A percentile compares a stretch with the other conserved stretches of the same genome.
Evolutionary conservation across 2,113 vertebrate genomes (phyloP).

Genomic region (Cisticola juncidis): DNA sequence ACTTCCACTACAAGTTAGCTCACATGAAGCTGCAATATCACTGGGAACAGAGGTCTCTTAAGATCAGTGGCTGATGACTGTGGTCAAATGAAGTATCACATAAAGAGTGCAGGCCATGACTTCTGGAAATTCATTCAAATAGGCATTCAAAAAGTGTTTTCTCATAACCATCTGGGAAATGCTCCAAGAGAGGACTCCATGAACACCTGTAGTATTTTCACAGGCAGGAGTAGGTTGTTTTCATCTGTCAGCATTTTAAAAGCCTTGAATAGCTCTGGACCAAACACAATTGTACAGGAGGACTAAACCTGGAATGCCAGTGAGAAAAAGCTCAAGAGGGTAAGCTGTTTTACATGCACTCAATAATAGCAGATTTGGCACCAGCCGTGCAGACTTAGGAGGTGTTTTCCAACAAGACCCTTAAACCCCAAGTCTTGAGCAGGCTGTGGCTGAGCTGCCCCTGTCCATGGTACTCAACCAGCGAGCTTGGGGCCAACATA

Average conservation of each 20-base stretch:
- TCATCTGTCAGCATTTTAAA: neutral
- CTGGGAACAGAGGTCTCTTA: neutral
- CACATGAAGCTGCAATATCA: neutral
- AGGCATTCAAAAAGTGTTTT: neutral
- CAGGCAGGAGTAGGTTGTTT: neutral
- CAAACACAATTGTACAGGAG: neutral
- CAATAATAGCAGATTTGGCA: neutral
- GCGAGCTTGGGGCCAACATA: fast-evolving
- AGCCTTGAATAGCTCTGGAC: neutral
- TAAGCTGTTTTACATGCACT: neutral
- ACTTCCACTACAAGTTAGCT: neutral
- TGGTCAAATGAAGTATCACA: neutral
- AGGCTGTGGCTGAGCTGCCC: neutral
- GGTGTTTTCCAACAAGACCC: neutral
- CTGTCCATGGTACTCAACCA: neutral
- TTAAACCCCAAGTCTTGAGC: neutral
- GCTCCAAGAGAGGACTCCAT: neutral
- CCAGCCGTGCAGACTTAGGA: neutral
- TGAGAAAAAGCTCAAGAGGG: neutral
- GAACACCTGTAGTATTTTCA: neutral
- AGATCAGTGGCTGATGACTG: neutral
- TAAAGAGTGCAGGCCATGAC: neutral
- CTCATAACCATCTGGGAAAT: neutral
- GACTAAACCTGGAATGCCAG: neutral
- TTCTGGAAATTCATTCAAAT: neutral